phyloP scores from a whole-genome alignment of 2,888 invertebrate genomes.

The Archaeoteleia sp. region DNA sequence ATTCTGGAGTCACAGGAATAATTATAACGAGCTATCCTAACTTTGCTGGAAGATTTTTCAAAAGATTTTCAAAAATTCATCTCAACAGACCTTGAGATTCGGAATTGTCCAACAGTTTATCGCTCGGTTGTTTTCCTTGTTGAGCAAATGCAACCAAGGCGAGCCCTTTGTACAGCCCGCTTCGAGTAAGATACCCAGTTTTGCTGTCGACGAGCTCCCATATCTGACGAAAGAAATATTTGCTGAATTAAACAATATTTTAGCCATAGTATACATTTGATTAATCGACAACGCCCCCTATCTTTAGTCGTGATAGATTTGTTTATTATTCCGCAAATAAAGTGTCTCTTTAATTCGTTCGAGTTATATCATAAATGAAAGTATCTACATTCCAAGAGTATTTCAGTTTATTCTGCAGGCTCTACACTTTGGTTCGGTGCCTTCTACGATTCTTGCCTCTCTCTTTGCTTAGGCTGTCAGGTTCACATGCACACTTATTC shows the following conservation, averaged over 20 bases:
- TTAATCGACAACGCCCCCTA: no score
- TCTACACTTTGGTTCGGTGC: slow-evolving; percentile 47
- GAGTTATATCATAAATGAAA: slow-evolving; percentile 64
- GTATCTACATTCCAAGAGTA: slow-evolving; percentile 61
- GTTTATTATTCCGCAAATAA: no score
- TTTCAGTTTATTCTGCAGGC: no score
- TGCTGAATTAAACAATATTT: no score
- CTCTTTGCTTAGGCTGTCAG: no score
- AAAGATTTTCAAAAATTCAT: no score
- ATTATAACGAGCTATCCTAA: no score
- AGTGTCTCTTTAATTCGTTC: no score
- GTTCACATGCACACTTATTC: slow-evolving; percentile 15
- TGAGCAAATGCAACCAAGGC: slow-evolving; percentile 78
- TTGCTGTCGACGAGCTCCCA: slow-evolving; percentile 77
- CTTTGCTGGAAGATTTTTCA: background rate
- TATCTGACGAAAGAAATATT: slow-evolving; percentile 68
- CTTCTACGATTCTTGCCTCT: slow-evolving; percentile 40
- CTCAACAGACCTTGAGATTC: slow-evolving; percentile 70
- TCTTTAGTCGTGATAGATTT: no score
- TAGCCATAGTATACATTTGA: slow-evolving; percentile 10
- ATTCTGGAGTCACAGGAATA: slow-evolving; percentile 74
- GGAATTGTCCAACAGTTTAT: slow-evolving; percentile 77
- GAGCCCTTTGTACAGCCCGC: slow-evolving; percentile 77
- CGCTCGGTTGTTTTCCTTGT: slow-evolving; percentile 77
- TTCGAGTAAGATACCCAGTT: slow-evolving; percentile 76